Evolutionary conservation across 1,140 invertebrate species (phyloP).

Genomic region (Ceratosolen fusciceps): DNA sequence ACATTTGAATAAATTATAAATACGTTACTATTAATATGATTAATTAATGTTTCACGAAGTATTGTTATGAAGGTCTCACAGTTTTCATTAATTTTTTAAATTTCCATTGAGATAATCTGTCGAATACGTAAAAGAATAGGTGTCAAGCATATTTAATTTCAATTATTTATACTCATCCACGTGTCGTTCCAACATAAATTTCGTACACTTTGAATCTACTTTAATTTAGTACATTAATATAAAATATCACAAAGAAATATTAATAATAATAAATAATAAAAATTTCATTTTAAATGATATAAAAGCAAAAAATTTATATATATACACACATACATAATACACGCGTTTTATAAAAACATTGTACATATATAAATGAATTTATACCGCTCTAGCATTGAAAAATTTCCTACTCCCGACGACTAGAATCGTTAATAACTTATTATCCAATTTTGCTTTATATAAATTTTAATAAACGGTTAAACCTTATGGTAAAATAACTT

Average conservation of each 20-base stretch:
- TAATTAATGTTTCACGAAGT: not conserved
- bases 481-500: not conserved
- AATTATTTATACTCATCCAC: too few relatives aligned
- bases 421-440: conserved; percentile 49
- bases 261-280: not conserved
- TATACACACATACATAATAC: not conserved
- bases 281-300: not conserved
- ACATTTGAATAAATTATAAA: too few relatives aligned
- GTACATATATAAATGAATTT: conserved; percentile 20
- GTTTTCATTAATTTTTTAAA: too few relatives aligned
- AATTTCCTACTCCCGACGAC: conserved; percentile 47
- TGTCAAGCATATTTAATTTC: too few relatives aligned
- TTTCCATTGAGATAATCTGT: too few relatives aligned
- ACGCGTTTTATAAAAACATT: too few relatives aligned
- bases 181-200: too few relatives aligned
- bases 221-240: too few relatives aligned
- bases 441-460: conserved; percentile 7
- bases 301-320: too few relatives aligned
- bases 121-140: too few relatives aligned
- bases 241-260: too few relatives aligned
- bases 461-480: not conserved
- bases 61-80: not conserved
- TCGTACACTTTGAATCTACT: too few relatives aligned
- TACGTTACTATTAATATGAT: not conserved
- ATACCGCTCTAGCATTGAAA: conserved; percentile 31